phyloP scores from a whole-genome alignment of 64 coral and sea anemone genomes.

The Anthopleura sola region DNA sequence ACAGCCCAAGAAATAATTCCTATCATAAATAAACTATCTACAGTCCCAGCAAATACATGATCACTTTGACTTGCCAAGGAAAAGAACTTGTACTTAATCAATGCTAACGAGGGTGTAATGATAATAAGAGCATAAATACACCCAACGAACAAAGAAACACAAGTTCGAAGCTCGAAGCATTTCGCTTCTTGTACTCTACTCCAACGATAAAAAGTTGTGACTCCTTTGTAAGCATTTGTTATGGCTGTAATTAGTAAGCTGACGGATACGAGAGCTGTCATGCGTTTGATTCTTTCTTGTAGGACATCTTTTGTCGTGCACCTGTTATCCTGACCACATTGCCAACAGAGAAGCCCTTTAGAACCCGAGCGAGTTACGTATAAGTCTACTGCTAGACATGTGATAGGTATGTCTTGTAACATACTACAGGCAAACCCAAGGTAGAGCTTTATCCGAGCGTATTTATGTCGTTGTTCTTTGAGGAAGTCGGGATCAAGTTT shows the following conservation, averaged over 20 bases:
- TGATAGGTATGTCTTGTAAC: conserved; percentile 76
- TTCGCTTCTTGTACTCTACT: conserved; percentile 59
- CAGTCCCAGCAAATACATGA: conserved; percentile 63
- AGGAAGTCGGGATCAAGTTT: conserved; percentile 33
- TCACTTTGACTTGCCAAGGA: conserved; percentile 50
- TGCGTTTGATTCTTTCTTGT: conserved; percentile 32
- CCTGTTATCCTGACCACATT: conserved; percentile 46
- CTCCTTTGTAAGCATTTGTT: conserved; percentile 66
- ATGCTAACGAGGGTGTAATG: conserved; percentile 57
- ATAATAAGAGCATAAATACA: conserved; percentile 62
- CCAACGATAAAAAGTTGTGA: conserved; percentile 81
- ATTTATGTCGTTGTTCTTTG: conserved; percentile 52
- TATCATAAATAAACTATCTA: conserved; percentile 81
- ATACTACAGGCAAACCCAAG: conserved; percentile 77
- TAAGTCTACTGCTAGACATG: conserved; percentile 59
- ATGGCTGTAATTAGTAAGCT: conserved; percentile 44
- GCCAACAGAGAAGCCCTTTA: conserved; percentile 65
- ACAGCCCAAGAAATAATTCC: conserved; percentile 70
- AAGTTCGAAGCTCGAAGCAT: conserved; percentile 82
- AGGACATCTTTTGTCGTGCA: conserved; percentile 63
- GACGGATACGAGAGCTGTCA: conserved; percentile 37
- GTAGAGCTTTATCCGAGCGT: conserved; percentile 55
- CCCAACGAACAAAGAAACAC: conserved; percentile 78
- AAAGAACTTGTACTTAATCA: conserved; percentile 84
- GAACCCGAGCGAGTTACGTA: conserved; percentile 52